These are phyloP conservation scores for Folsomia candida DNA, from an alignment of 2,888 invertebrate species.

Conservation along the genomic window DNA sequence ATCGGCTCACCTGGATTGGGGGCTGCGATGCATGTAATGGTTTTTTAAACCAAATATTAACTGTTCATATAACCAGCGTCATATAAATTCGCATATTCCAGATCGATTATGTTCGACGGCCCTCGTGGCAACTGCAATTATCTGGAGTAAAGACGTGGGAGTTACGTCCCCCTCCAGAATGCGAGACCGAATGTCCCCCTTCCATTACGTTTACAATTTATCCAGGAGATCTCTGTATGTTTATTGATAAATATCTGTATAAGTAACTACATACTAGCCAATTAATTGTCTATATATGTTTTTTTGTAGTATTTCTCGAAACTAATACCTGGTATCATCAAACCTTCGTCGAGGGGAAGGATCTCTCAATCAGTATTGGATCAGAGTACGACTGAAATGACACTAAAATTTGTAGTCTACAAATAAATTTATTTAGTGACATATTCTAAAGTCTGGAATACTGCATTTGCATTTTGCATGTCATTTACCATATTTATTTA, in stretches of 20 bases:
- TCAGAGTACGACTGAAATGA: slow-evolving; percentile 78
- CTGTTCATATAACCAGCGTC: neutral
- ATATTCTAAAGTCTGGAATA: too few species aligned
- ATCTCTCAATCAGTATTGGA: slow-evolving; percentile 82
- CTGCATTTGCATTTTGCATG: too few species aligned
- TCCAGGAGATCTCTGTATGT: slow-evolving; percentile 78
- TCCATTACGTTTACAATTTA: slow-evolving; percentile 74
- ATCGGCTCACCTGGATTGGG: slow-evolving; percentile 82
- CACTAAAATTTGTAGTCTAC: neutral
- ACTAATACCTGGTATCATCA: slow-evolving; percentile 90
- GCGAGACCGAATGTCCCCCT: slow-evolving; percentile 69
- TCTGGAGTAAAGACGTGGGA: slow-evolving; percentile 82
- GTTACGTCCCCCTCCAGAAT: slow-evolving; percentile 80
- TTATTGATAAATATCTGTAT: neutral
- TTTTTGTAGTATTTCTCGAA: slow-evolving; percentile 72
- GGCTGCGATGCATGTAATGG: slow-evolving; percentile 82
- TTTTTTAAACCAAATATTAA: neutral
- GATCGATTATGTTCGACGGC: slow-evolving; percentile 84
- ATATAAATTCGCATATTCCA: slow-evolving; percentile 55
- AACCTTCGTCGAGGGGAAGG: slow-evolving; percentile 74
- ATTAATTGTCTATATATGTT: slow-evolving; percentile 43
- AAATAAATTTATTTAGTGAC: too few species aligned
- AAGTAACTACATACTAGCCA: neutral
- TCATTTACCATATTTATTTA: too few species aligned
- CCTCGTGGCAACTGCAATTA: slow-evolving; percentile 93